phyloP scores from a whole-genome alignment of 2,113 vertebrate species.

The Microtus ochrogaster region DNA sequence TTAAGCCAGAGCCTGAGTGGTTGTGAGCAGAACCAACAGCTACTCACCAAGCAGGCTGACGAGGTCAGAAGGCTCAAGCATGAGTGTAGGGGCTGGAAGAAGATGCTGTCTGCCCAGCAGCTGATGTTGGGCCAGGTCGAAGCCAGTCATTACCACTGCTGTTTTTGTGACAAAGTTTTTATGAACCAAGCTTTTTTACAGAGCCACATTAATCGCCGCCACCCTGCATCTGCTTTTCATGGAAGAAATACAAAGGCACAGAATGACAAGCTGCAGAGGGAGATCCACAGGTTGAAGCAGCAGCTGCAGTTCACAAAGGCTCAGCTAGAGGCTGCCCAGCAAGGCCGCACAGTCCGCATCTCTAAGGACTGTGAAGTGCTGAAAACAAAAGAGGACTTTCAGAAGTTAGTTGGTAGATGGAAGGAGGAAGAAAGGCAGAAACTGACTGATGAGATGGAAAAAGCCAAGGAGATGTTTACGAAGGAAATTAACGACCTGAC shows the following conservation, averaged over 20 bases:
- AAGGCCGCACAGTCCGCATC: neutral
- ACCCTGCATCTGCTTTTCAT: slow-evolving; percentile 87
- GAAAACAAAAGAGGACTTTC: slow-evolving; percentile 89
- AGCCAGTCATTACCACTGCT: slow-evolving; percentile 92
- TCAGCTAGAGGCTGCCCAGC: neutral
- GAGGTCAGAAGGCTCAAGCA: slow-evolving; percentile 88
- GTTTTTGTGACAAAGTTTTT: slow-evolving; percentile 95
- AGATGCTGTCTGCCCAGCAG: slow-evolving; percentile 93
- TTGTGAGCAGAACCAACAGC: slow-evolving; percentile 86
- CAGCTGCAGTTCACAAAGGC: neutral
- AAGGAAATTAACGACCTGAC: slow-evolving; percentile 92
- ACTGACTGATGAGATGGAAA: slow-evolving; percentile 91
- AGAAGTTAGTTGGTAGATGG: slow-evolving; percentile 91
- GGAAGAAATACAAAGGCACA: slow-evolving; percentile 70
- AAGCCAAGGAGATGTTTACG: slow-evolving; percentile 92
- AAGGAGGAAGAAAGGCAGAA: slow-evolving; percentile 92
- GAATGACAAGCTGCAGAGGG: neutral
- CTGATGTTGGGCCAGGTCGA: slow-evolving; percentile 88
- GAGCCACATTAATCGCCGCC: slow-evolving; percentile 94
- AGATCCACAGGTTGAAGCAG: neutral
- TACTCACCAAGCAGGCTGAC: slow-evolving; percentile 84
- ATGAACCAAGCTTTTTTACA: slow-evolving; percentile 93
- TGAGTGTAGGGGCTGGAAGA: slow-evolving; percentile 92
- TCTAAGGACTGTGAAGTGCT: slow-evolving; percentile 90
- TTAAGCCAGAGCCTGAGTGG: slow-evolving; percentile 83